Conservation (phyloP, 2,888 invertebrate genomes). For the Drosophila rubida region DNA sequence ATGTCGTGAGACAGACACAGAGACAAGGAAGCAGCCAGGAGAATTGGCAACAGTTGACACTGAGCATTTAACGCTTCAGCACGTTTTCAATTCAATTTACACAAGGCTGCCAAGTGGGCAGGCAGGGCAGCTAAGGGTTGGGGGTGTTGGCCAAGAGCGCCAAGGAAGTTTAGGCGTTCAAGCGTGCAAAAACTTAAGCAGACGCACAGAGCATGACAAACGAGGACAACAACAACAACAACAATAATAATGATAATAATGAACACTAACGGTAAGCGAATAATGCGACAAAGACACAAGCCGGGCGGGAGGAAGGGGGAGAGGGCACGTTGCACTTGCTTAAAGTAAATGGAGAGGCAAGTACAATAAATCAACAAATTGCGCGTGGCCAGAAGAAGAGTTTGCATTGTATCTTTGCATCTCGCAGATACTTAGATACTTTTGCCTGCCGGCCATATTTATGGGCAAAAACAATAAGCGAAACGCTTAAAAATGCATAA, state of each 20-base stretch:
- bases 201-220: slow-evolving; percentile 78
- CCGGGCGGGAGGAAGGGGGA: too few species aligned
- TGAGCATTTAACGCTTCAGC: slow-evolving; percentile 85
- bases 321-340: slow-evolving; percentile 13
- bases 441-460: slow-evolving; percentile 56
- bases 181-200: slow-evolving; percentile 80
- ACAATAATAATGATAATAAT: slow-evolving; percentile 59
- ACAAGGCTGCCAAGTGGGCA: slow-evolving; percentile 44
- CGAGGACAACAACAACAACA: slow-evolving; percentile 50
- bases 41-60: slow-evolving; percentile 84
- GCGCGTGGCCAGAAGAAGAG: slow-evolving; percentile 63
- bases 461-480: slow-evolving; percentile 83
- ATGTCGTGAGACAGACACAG: slow-evolving; percentile 65
- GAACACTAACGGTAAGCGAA: slow-evolving; percentile 72
- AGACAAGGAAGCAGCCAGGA: slow-evolving; percentile 48
- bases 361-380: slow-evolving; percentile 78
- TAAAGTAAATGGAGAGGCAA: slow-evolving; percentile 32
- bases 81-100: slow-evolving; percentile 84
- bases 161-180: slow-evolving; percentile 79
- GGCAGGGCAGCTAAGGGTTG: not conserved
- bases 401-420: slow-evolving; percentile 47
- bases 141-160: slow-evolving; percentile 48
- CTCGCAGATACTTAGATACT: slow-evolving; percentile 60
- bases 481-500: slow-evolving; percentile 83
- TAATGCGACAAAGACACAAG: slow-evolving; percentile 43